Evolutionary conservation across 2,113 vertebrate species (phyloP).

Genomic region (Chionis minor): DNA sequence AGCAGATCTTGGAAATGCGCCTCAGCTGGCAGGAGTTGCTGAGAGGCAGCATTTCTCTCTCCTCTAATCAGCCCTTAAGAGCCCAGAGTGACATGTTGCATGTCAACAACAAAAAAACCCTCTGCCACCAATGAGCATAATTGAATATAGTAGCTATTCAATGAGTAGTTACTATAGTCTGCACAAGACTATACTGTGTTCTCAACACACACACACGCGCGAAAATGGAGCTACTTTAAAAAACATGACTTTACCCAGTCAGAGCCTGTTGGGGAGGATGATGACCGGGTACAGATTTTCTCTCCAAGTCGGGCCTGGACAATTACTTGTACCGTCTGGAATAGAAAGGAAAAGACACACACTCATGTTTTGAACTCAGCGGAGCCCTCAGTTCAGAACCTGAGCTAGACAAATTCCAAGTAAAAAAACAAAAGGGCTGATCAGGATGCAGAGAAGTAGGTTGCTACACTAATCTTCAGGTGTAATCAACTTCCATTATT

Average conservation of each 20-base stretch:
- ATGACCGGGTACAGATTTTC: constrained; percentile 94
- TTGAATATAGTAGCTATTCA: not conserved
- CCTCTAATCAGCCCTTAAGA: not conserved
- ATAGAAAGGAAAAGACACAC: not conserved
- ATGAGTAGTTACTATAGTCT: not conserved
- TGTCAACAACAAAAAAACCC: not conserved
- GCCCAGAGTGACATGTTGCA: not conserved
- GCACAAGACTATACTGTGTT: not conserved
- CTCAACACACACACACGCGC: not conserved
- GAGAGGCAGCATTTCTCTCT: not conserved
- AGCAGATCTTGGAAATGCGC: not conserved
- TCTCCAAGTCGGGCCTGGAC: constrained; percentile 97
- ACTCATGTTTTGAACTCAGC: not conserved
- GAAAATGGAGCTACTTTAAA: not conserved
- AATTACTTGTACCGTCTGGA: constrained; percentile 96
- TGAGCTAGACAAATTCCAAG: not conserved
- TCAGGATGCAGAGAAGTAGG: not conserved
- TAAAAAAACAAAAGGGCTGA: not conserved
- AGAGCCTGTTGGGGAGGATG: constrained; percentile 96
- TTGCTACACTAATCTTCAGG: not conserved
- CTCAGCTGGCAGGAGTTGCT: not conserved
- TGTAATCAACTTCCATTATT: not conserved
- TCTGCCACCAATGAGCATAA: not conserved
- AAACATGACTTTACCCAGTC: constrained; percentile 86
- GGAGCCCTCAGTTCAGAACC: not conserved